Evolutionary conservation across 2,113 vertebrate genomes (phyloP), one percentile per base, ranked within the genome.

Genomic region (Enhydra lutris): DNA sequence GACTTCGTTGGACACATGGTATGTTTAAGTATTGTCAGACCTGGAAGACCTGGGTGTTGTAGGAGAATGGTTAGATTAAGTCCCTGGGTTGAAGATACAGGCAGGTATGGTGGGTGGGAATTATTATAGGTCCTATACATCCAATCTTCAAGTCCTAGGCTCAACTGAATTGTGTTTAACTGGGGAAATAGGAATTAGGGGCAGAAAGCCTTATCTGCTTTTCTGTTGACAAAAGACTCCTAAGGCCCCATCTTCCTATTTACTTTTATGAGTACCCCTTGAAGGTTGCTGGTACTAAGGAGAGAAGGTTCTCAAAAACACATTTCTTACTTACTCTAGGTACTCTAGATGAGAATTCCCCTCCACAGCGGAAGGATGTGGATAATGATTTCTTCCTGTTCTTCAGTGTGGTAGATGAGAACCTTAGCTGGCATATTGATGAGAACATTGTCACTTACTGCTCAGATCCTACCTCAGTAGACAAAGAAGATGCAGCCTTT

Each of bases 361-460:
- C 99, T 96, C 98, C 98, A 71, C 98, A 78, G 1, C 98, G 99
- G 6, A 93, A 74, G 67, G 99, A 99, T 7, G 98, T 99, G 87
- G 98, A 98, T 59, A 45, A 98, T n/a, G 97, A 98, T 95, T 99
- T 99, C 97, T 99, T 99, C 92, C 97, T 99, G 52, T 98, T 99
- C 98, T 99, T 99, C 97, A 99, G 98, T 84, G 98, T 99, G 85
- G 95, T 99, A 29, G 99, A 99, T 98, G 99, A 99, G 97, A 99
- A 99, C 65, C 96, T 99, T 50, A 99, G 99, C 92, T 99, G 99
- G 99, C 98, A 99, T 79, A 94, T 99, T 47, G 97, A 99, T 87
- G 98, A 99, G 11, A 99, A 99, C 80, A 98, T 99, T 91, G 98
- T 65, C 0, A 96, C 61, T 18, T 99, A 98, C 95, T 99, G 99